These are phyloP conservation scores for Mormyrus hasselquistii DNA, from an alignment of 2,797 vertebrate species.

Conservation along the genomic window DNA sequence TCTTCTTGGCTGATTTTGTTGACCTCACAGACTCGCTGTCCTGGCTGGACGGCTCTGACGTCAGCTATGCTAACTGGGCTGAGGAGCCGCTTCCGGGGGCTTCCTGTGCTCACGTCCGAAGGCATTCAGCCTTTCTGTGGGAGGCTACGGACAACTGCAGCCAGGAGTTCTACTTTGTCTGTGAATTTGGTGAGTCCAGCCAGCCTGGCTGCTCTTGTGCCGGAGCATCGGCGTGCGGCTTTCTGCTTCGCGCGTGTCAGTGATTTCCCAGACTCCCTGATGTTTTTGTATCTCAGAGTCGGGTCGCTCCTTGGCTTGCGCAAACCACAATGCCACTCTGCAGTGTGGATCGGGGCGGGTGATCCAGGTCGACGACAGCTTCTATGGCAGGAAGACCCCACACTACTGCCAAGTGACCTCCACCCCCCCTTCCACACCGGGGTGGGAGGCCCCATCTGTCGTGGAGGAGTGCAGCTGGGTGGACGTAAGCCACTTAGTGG, in stretches of 20 bases:
- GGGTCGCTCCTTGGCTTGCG: conserved; percentile 69
- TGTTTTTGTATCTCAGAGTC: conserved; percentile 55
- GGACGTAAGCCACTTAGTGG: conserved; percentile 68
- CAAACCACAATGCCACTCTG: conserved; percentile 71
- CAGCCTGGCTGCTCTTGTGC: background rate
- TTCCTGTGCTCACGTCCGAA: conserved; percentile 69
- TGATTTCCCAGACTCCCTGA: background rate
- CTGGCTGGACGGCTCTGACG: conserved; percentile 80
- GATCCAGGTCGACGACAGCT: conserved; percentile 72
- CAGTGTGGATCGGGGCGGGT: conserved; percentile 84
- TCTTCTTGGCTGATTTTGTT: background rate
- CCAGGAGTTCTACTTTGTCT: conserved; percentile 77
- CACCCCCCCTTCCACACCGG: background rate
- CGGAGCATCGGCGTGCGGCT: background rate
- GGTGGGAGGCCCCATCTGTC: conserved; percentile 22
- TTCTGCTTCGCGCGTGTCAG: background rate
- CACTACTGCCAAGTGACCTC: conserved; percentile 64
- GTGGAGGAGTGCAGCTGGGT: conserved; percentile 76
- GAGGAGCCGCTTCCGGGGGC: conserved; percentile 43
- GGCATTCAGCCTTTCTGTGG: conserved; percentile 73
- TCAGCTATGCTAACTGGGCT: conserved; percentile 78
- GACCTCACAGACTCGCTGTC: conserved; percentile 58
- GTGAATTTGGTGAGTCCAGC: conserved; percentile 75
- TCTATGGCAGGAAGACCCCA: conserved; percentile 74
- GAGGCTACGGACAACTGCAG: conserved; percentile 69